Evolutionary conservation across 2,113 vertebrate genomes (phyloP).

Genomic region (Lichenostomus cassidix): DNA sequence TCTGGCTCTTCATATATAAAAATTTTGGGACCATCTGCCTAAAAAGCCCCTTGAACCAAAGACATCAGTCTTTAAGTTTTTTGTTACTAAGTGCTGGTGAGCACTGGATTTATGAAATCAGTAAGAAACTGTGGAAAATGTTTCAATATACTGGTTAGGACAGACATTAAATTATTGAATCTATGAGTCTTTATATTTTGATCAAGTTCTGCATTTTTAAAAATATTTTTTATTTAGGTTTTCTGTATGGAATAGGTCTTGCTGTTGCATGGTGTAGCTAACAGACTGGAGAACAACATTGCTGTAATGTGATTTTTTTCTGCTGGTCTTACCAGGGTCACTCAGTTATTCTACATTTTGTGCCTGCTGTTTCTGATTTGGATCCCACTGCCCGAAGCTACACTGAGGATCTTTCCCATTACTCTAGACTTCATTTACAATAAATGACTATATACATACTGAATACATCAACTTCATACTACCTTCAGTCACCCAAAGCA

Average conservation of each 20-base stretch:
- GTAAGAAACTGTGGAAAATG: not conserved
- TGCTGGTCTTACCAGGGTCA: not conserved
- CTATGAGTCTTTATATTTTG: not conserved
- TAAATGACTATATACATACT: not conserved
- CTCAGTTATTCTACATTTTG: not conserved
- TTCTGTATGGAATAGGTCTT: not conserved
- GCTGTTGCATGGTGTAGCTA: not conserved
- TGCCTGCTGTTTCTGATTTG: not conserved
- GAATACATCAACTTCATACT: not conserved
- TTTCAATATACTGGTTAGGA: not conserved
- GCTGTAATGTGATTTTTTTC: not conserved
- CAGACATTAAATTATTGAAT: not conserved
- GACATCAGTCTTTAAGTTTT: not conserved
- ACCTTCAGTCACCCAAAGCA: not conserved
- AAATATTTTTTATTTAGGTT: not conserved
- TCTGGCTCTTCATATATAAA: not conserved
- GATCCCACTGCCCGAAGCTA: not conserved
- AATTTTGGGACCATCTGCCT: not conserved
- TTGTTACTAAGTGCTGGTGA: not conserved
- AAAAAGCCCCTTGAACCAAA: not conserved
- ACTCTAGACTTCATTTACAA: not conserved
- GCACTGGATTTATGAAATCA: not conserved
- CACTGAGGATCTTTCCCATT: not conserved
- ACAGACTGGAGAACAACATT: not conserved
- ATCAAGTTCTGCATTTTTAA: not conserved